These are phyloP conservation scores for Scelioninae gen. 1 DNA, from an alignment of 2,888 invertebrate genomes.

Conservation along the genomic window DNA sequence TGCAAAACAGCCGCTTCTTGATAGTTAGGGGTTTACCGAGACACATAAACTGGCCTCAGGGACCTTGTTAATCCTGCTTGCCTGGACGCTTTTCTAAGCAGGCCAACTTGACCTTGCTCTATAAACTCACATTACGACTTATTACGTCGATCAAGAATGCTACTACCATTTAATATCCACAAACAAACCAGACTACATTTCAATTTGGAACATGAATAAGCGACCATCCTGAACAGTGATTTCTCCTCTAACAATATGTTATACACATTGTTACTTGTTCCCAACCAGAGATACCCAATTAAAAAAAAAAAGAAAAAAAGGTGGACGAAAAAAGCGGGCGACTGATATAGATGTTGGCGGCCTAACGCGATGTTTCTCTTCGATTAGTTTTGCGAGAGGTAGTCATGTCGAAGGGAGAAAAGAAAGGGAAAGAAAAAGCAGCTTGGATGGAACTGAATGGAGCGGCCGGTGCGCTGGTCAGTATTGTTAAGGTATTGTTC, in stretches of 20 bases:
- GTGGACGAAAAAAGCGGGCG: too few relatives aligned
- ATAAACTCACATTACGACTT: constrained; percentile 50
- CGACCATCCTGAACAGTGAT: not conserved
- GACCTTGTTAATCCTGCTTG: constrained; percentile 83
- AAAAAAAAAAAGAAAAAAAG: constrained; percentile 12
- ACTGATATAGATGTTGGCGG: constrained; percentile 18
- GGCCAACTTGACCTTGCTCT: constrained; percentile 60
- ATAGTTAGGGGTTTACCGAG: constrained; percentile 77
- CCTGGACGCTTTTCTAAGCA: constrained; percentile 72
- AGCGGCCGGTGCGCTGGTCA: constrained; percentile 73
- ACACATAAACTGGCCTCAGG: constrained; percentile 83
- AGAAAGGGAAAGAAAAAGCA: constrained; percentile 67
- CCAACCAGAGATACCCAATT: constrained; percentile 19
- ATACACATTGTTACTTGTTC: not conserved
- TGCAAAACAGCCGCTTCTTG: constrained; percentile 74
- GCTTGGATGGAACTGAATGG: constrained; percentile 64
- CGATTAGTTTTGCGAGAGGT: constrained; percentile 62
- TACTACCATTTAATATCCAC: not conserved
- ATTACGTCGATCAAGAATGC: constrained; percentile 29
- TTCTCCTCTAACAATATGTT: not conserved
- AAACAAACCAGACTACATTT: too few relatives aligned
- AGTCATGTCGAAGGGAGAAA: constrained; percentile 61
- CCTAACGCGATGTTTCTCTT: constrained; percentile 62
- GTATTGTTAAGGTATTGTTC: constrained; percentile 83
- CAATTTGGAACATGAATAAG: too few relatives aligned